Evolutionary conservation across 2,113 vertebrate genomes (phyloP), one percentile per base, ranked within the genome.

Genomic region (Cephalopterus ornatus): DNA sequence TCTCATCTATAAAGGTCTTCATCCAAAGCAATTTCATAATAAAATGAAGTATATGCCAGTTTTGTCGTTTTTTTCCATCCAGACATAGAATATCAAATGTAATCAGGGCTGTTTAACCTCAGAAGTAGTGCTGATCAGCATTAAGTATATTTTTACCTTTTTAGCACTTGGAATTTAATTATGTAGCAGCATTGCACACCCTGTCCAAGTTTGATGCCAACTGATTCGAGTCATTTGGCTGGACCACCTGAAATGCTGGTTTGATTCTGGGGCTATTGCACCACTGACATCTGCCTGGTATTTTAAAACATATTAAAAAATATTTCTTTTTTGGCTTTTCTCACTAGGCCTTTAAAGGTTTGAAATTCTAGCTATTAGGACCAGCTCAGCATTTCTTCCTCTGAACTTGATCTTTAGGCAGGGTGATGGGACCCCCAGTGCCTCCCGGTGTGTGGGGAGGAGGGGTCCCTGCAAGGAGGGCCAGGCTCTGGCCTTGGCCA

Each of bases 21-120:
- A 75, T 39, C 24, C 75, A 71, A 71, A 81, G 65, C 10, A 39
- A 74, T 88, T 65, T 71, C 33, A 33, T 5, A 42, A 70, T 33
- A 92, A 88, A 78, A 71, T 66, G 18, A 92, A 75, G 26, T 22
- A 24, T 8, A 2, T 17, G 37, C 32, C 59, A 15, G 27, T 85
- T 81, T 61, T 73, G 16, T 28, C 5, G 35, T 2, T 7, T 6
- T 35, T 81, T 80, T 17, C 37, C 8, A 47, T 27, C 27, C 78
- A 82, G 55, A 66, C 56, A 52, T 1, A 39, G 93, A 81, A 88
- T 94, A 93, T 46, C 35, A 92, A 95, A 92, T 94, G 92, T 16
- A 92, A 85, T 95, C 95, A 90, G 75, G 46, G 61, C 39, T 88
- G 56, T 76, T 88, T 82, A 82, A 85, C 82, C 74, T 92, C 70